Evolutionary conservation across 2,888 invertebrate genomes (phyloP), one percentile per base, ranked within the genome.

Genomic region (Ormyrus thymus): DNA sequence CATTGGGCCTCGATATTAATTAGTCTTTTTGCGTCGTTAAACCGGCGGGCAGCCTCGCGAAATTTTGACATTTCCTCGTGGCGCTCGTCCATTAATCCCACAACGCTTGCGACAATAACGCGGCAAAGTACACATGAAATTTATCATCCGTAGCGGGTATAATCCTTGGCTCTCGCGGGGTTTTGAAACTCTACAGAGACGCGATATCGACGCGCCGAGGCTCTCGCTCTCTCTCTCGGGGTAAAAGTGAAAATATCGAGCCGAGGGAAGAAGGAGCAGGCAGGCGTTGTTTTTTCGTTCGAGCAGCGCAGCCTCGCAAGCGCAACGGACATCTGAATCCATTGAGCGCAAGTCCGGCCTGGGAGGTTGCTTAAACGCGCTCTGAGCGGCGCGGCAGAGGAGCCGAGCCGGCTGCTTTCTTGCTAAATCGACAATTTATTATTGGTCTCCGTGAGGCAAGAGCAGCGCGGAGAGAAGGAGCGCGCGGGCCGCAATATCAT

Each of bases 351-450:
- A 29, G 29, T 29, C 29, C 29, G 29, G 29, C 29, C 29, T 29
- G 11, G 64, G 9, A 45, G 51, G 73, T 76, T 80, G 76, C 80
- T 73, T 55, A 73, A 76, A 73, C 62, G 13, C 15, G 55, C 59
- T 43, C 51, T 6, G 51, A 53, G 45, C 65, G 72, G 50, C 11
- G 29, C 13, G 7, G 51, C n/a, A 45, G 5, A 74, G 43, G 43
- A 74, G 13, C 61, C 51, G 8, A 15, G 51, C 58, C 48, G 9
- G 55, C 73, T 1, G n/a, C 59, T 59, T 71, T 81, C 78, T 81
- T 81, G 78, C 78, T 81, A 81, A 78, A 81, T 76, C 81, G 51
- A 69, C 76, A 50, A 75, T 75, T 78, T 78, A 76, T 81, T 81
- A 78, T 81, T 81, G 78, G 64, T 5, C 69, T 62, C 56, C 13